phyloP scores from a whole-genome alignment of 2,113 vertebrate species.

The Oxygymnocypris stewartii region DNA sequence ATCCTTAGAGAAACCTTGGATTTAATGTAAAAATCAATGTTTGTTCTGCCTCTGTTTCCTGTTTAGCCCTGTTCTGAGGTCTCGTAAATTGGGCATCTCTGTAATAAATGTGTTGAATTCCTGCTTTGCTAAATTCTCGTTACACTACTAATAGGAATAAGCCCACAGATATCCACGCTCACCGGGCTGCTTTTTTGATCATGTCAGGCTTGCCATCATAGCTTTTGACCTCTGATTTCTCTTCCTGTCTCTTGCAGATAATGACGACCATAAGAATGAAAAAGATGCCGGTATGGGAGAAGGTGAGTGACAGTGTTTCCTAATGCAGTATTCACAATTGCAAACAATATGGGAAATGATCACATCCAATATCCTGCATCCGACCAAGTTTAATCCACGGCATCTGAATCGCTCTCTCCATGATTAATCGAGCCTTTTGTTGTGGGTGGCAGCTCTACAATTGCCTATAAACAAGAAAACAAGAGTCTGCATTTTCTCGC shows the following conservation, averaged over 20 bases:
- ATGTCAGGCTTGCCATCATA: not conserved
- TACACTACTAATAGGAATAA: conserved; percentile 9
- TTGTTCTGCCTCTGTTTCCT: conserved; percentile 38
- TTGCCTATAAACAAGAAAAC: conserved; percentile 45
- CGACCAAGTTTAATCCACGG: conserved; percentile 1
- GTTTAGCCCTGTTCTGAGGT: conserved; percentile 16
- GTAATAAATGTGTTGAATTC: conserved; percentile 20
- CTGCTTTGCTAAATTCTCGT: conserved; percentile 33
- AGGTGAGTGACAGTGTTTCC: conserved; percentile 70
- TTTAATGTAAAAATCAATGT: conserved; percentile 45
- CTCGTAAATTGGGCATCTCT: not conserved
- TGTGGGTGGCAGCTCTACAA: conserved; percentile 34
- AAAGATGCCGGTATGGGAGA: conserved; percentile 64
- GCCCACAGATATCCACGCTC: not conserved
- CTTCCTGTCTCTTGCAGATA: conserved; percentile 61
- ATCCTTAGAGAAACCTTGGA: conserved; percentile 45
- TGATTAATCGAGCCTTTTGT: conserved; percentile 35
- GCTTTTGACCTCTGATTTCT: conserved; percentile 41
- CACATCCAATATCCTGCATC: conserved; percentile 19
- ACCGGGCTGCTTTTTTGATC: conserved; percentile 17
- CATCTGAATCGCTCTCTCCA: not conserved
- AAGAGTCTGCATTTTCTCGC: conserved; percentile 24
- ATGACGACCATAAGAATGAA: conserved; percentile 66
- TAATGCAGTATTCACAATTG: conserved; percentile 15
- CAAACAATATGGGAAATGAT: conserved; percentile 23